A percentile compares a stretch with the other conserved stretches of the same genome.
phyloP scores from a whole-genome alignment of 2,113 vertebrate genomes.

The Sarotherodon lohbergeri region DNA sequence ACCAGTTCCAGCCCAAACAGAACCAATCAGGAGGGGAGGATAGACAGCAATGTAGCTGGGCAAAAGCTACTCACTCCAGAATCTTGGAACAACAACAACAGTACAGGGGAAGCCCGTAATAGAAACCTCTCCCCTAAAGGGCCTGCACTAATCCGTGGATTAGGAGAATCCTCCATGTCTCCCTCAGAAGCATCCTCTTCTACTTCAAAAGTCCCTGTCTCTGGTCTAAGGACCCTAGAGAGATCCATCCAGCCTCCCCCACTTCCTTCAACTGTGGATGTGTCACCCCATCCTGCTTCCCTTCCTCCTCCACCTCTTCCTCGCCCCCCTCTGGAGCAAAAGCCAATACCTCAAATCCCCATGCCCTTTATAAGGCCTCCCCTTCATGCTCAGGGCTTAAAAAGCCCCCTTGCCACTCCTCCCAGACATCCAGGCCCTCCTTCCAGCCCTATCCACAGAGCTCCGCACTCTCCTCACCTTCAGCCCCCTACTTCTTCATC shows the following conservation, averaged over 20 bases:
- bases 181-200: slow-evolving; percentile 82
- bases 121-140: slow-evolving; percentile 82
- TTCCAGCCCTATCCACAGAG: slow-evolving; percentile 89
- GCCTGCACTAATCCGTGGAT: slow-evolving; percentile 65
- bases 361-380: slow-evolving; percentile 87
- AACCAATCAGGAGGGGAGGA: slow-evolving; percentile 82
- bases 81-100: slow-evolving; percentile 85
- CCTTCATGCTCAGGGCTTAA: slow-evolving; percentile 85
- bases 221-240: slow-evolving; percentile 82
- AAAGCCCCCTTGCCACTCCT: slow-evolving; percentile 82
- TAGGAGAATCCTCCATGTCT: slow-evolving; percentile 80
- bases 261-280: slow-evolving; percentile 1
- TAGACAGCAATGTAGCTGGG: slow-evolving; percentile 74
- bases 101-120: slow-evolving; percentile 79
- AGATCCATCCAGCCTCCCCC: slow-evolving; percentile 75
- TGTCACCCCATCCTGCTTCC: slow-evolving; percentile 43
- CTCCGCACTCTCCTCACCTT: slow-evolving; percentile 87
- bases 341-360: slow-evolving; percentile 69
- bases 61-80: slow-evolving; percentile 93
- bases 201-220: slow-evolving; percentile 81
- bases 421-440: slow-evolving; percentile 80
- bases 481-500: slow-evolving; percentile 81
- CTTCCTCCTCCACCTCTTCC: slow-evolving; percentile 42
- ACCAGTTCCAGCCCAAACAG: slow-evolving; percentile 87
- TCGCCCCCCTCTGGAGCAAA: slow-evolving; percentile 63